Conservation (phyloP, 2,888 invertebrate genomes). For the Nomada fabriciana region DNA sequence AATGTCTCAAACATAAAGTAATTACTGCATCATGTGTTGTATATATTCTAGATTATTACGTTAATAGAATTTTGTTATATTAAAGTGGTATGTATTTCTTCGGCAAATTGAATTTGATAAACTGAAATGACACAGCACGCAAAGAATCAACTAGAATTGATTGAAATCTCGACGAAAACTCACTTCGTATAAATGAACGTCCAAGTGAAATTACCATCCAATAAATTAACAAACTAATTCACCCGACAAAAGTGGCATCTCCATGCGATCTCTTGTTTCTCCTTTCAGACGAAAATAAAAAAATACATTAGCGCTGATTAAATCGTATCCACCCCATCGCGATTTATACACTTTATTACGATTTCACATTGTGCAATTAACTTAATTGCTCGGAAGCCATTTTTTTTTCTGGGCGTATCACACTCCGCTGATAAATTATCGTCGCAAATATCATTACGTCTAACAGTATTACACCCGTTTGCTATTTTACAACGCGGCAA, state of each 20-base stretch:
- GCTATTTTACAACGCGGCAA: neutral
- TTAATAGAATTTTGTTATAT: too few species aligned
- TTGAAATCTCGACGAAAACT: too few species aligned
- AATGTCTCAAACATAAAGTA: too few species aligned
- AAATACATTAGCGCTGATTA: constrained; percentile 19
- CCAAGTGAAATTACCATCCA: neutral
- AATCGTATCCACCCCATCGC: constrained; percentile 18
- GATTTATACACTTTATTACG: constrained; percentile 4
- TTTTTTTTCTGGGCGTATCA: neutral
- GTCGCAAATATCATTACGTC: neutral
- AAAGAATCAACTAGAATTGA: neutral
- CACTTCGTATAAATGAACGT: neutral
- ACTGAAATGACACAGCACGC: too few species aligned
- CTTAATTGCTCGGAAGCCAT: constrained; percentile 25
- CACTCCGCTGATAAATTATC: neutral
- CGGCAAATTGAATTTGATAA: too few species aligned
- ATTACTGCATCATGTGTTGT: too few species aligned
- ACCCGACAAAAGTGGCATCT: neutral
- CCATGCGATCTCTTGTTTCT: constrained; percentile 4
- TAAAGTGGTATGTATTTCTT: too few species aligned
- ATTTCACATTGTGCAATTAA: constrained; percentile 27
- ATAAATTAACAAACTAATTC: constrained; percentile 1
- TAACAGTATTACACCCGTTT: neutral
- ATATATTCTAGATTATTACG: too few species aligned
- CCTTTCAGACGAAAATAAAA: neutral